phyloP scores from a whole-genome alignment of 1,140 invertebrate genomes.

The Trissolcus basalis region DNA sequence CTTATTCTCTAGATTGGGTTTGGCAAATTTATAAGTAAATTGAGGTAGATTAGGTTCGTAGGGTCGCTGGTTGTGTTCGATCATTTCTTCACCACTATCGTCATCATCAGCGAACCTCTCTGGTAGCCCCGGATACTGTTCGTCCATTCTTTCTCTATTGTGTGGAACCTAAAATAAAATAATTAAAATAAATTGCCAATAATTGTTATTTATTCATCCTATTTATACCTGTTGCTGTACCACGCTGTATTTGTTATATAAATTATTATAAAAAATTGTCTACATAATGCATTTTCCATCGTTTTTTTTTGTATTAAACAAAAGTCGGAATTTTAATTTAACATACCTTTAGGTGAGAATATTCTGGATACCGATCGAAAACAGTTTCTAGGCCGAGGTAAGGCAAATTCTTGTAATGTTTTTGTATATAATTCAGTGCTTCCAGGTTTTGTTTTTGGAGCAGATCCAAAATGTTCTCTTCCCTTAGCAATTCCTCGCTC shows the following conservation, averaged over 20 bases:
- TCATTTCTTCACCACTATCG: conserved; percentile 1
- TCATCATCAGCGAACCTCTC: conserved; percentile 48
- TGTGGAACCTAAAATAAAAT: conserved; percentile 18
- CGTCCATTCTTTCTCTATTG: conserved; percentile 34
- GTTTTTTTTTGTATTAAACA: background rate
- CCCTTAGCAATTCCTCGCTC: conserved; percentile 43
- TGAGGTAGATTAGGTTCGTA: conserved; percentile 52
- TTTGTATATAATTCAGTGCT: conserved; percentile 34
- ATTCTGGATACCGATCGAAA: conserved; percentile 40
- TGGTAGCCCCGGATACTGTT: conserved; percentile 40
- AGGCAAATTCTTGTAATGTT: conserved; percentile 44
- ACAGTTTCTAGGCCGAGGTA: conserved; percentile 43
- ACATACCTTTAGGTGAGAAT: conserved; percentile 42
- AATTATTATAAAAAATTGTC: too few species aligned
- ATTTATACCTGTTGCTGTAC: too few species aligned
- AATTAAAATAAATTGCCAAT: too few species aligned
- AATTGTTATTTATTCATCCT: too few species aligned
- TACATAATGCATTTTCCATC: background rate
- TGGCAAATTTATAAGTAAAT: conserved; percentile 68
- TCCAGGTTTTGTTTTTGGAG: conserved; percentile 51
- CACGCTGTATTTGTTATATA: too few species aligned
- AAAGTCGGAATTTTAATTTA: too few species aligned
- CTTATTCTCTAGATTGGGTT: conserved; percentile 60
- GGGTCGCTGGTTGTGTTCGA: conserved; percentile 15
- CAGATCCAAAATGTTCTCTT: conserved; percentile 51